A percentile compares a stretch with the other conserved stretches of the same genome.
phyloP scores from a whole-genome alignment of 2,888 invertebrate species.

The Cheilosia variabilis region DNA sequence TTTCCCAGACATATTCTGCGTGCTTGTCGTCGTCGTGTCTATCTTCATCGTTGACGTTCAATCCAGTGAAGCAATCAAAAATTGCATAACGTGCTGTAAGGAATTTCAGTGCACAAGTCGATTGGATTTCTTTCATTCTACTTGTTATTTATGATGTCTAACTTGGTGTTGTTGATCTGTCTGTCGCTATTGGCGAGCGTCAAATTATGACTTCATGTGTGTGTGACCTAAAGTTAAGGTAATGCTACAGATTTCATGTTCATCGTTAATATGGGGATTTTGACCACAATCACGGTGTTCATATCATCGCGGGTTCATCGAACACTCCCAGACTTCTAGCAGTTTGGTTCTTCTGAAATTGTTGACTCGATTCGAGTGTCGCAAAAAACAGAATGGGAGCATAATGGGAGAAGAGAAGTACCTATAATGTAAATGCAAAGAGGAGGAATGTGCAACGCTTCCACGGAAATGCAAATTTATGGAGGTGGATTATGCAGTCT shows the following conservation, averaged over 20 bases:
- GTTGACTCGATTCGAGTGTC: no score
- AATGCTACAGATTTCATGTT: not conserved
- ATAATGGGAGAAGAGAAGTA: no score
- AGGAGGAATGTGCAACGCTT: no score
- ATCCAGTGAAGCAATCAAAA: constrained; percentile 71
- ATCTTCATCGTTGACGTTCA: constrained; percentile 51
- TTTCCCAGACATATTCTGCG: constrained; percentile 34
- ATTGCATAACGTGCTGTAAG: constrained; percentile 73
- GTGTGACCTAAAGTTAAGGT: not conserved
- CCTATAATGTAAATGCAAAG: no score
- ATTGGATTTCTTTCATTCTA: constrained; percentile 61
- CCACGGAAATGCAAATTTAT: no score
- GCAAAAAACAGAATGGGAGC: no score
- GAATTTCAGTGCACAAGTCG: constrained; percentile 71
- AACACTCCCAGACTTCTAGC: no score
- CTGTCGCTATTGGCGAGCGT: constrained; percentile 31
- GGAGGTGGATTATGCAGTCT: no score
- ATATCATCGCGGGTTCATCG: no score
- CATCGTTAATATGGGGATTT: no score
- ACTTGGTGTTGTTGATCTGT: constrained; percentile 38
- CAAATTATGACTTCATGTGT: constrained; percentile 16
- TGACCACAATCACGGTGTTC: no score
- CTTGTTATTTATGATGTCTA: constrained; percentile 20
- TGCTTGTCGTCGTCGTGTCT: constrained; percentile 8
- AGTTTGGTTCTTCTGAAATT: no score